Evolutionary conservation across 2,113 vertebrate genomes (phyloP), one percentile per base, ranked within the genome.

Genomic region (Oryzias javanicus): DNA sequence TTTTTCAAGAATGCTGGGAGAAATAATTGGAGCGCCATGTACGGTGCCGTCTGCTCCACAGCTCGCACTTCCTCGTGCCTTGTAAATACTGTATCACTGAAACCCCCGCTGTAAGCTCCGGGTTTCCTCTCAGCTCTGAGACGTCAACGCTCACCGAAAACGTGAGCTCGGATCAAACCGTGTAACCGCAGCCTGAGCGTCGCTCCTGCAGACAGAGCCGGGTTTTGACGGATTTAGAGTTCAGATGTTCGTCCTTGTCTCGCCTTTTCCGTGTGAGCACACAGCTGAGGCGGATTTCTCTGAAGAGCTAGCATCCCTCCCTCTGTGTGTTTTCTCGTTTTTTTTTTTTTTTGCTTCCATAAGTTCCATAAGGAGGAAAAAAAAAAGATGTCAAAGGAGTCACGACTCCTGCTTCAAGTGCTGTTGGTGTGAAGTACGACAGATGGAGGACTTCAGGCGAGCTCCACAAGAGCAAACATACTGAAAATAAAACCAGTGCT

Each of bases 1-100:
- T 87, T 88, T 89, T 86, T 74, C 77, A 83, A 86, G 80, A 88
- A 87, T 82, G 86, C 86, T 85, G 86, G 74, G 88, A 86, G 86
- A 86, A 89, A 89, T 89, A 88, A 89, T 89, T 88, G 85, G 88
- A 89, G 84, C 61, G 62, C 70, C 41, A 70, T 59, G 85, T 66
- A 67, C 61, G 56, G 46, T 63, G 83, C 81, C 83, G 76, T 84
- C 86, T 83, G 80, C 83, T 84, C 70, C 80, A 60, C 66, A 2
- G 74, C 81, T 81, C 80, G 74, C 83, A 74, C 78, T 82, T 89
- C 76, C 79, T 60, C 54, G 5, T 78, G 78, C 82, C 82, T 87
- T 78, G 83, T 88, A 88, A 89, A 87, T 84, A 86, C 88, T 79
- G 84, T 83, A 86, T 82, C 78, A 70, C 65, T 75, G 66, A 84